Conservation (phyloP, 2,888 invertebrate species). For the Gerris lacustris region DNA sequence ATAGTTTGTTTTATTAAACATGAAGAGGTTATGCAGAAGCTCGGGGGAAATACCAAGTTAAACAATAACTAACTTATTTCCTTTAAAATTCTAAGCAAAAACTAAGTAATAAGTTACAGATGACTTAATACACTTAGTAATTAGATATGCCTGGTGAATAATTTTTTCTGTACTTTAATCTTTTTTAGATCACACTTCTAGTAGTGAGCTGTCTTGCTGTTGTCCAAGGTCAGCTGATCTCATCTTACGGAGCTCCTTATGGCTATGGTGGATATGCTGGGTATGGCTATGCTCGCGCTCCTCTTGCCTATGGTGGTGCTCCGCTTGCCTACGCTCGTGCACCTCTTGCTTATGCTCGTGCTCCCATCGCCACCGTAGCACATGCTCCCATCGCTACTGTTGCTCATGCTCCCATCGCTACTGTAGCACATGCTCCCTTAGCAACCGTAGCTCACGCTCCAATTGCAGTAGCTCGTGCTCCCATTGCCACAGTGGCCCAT, state of each 20-base stretch:
- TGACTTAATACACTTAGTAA: no score
- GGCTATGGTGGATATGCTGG: conserved; percentile 5
- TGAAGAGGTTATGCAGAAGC: no score
- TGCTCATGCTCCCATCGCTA: conserved; percentile 16
- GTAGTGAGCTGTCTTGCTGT: conserved; percentile 5
- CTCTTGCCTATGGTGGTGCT: conserved; percentile 10
- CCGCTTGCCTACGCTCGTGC: conserved; percentile 7
- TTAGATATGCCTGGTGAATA: neutral
- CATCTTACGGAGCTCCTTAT: neutral
- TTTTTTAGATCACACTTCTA: conserved; percentile 6
- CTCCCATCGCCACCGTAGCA: neutral
- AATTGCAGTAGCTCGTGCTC: neutral
- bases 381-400: conserved; percentile 8
- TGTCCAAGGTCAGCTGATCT: neutral
- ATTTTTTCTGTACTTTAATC: neutral
- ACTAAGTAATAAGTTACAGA: no score
- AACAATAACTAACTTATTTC: no score
- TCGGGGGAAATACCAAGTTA: no score
- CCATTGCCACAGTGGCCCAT: no score
- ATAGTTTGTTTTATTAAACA: no score
- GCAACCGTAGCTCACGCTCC: conserved; percentile 17
- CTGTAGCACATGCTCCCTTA: neutral
- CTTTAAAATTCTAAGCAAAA: no score
- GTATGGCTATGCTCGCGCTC: neutral
- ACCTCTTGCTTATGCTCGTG: conserved; percentile 11